Conservation (phyloP, 2,113 vertebrate genomes). For the Carlito syrichta region DNA sequence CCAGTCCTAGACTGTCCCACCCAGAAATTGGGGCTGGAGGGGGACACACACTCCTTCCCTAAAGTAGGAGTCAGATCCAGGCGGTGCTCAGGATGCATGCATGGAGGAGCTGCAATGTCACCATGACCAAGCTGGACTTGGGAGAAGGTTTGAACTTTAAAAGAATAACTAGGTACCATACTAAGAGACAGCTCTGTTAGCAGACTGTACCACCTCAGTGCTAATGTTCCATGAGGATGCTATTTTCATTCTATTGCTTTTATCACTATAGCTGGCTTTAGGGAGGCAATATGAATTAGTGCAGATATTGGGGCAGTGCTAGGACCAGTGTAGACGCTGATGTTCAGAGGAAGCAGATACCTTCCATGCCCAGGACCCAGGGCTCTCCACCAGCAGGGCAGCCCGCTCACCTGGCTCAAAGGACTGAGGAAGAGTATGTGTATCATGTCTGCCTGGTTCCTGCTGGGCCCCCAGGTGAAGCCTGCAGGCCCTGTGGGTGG, state of each 20-base stretch:
- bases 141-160: background rate
- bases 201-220: fast-evolving
- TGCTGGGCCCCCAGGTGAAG: fast-evolving
- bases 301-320: fast-evolving
- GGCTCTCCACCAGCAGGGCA: background rate
- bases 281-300: fast-evolving
- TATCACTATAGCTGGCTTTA: fast-evolving
- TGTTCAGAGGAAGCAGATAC: background rate
- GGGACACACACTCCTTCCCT: background rate
- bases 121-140: fast-evolving
- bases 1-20: background rate
- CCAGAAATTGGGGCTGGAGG: fast-evolving
- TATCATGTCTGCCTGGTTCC: fast-evolving
- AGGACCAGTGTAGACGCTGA: background rate
- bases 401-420: background rate
- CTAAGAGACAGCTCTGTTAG: fast-evolving
- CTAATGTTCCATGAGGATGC: fast-evolving
- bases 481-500: fast-evolving
- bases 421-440: fast-evolving
- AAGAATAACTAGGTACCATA: fast-evolving
- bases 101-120: fast-evolving
- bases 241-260: background rate
- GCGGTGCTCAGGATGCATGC: fast-evolving
- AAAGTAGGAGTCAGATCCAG: background rate
- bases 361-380: background rate